Base-by-base conservation (phyloP, 2,888 invertebrate genomes). In the Schrankia costaestrigalis region DNA sequence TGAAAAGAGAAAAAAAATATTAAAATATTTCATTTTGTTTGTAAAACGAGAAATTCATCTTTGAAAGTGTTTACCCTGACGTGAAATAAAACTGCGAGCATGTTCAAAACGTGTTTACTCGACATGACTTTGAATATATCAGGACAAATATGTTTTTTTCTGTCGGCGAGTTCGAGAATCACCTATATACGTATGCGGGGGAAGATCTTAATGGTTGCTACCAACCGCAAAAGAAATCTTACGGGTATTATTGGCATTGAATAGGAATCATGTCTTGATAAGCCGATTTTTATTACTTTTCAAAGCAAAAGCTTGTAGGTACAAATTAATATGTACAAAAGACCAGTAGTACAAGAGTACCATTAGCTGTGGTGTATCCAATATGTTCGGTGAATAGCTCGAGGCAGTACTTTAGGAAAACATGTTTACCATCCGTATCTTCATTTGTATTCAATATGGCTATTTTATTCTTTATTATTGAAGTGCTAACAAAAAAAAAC, bases 201-300 rank as follows among this genome's bases (percentile, higher is more conserved):
- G 35, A 29, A 48, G 43, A 49, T 51, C 46, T n/a, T n/a, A 54
- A 57, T 43, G 30, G 37, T 24, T 33, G 3, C 22, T 11, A 11
- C 35, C 35, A 32, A 41, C 47, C 31, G 57, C 50, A 63, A 58
- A 58, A 62, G 48, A 47, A 44, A 53, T 46, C 42, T 33, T 41
- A 27, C 35, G 52, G 38, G 53, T 66, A 65, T 73, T 78, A 75
- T 66, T 73, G 71, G 43, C 55, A 66, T 73, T 70, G 67, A 57
- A 64, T 56, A 50, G 56, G 61, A 71, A 72, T 77, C 68, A 72
- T 78, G 73, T 70, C 69, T 65, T 50, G 49, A 63, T 79, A 83
- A 85, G 83, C 73, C 79, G 80, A 78, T 79, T 81, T 84, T 85
- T 86, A 85, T 85, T 82, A 75, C 82, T 57, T 70, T 70, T 78